Percentiles rank a stretch among this genome's conserved stretches.
Evolutionary conservation across 2,113 vertebrate species (phyloP).

Genomic region (Ageneiosus marmoratus): DNA sequence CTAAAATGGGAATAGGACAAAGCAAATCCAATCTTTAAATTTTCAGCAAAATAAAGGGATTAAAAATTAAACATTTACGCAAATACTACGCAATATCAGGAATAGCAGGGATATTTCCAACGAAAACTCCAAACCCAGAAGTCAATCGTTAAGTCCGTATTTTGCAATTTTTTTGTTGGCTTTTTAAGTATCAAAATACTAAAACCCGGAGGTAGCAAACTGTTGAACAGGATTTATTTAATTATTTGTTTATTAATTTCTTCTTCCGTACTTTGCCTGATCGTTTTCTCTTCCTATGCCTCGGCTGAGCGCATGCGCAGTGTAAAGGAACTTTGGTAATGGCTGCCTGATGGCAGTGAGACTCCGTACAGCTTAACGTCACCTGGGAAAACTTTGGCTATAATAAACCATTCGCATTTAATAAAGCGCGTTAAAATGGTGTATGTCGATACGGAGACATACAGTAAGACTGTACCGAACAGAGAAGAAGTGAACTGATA

Average conservation of each 20-base stretch:
- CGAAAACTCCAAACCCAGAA: too few species aligned
- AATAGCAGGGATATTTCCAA: too few species aligned
- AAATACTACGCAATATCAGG: too few species aligned
- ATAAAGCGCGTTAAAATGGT: conserved; percentile 71
- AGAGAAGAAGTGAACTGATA: conserved; percentile 57
- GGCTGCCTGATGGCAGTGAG: conserved; percentile 66
- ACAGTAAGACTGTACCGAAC: conserved; percentile 58
- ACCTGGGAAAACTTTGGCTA: conserved; percentile 51
- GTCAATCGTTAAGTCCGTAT: too few species aligned
- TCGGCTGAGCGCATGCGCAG: conserved; percentile 61
- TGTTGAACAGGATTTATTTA: too few species aligned
- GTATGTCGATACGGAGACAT: conserved; percentile 63
- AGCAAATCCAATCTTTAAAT: too few species aligned
- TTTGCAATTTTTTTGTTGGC: too few species aligned
- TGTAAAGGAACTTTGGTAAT: conserved; percentile 57
- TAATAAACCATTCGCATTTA: conserved; percentile 59
- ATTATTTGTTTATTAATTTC: not conserved
- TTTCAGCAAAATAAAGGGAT: too few species aligned
- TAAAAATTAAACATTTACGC: too few species aligned
- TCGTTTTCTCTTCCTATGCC: not conserved
- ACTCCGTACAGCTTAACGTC: conserved; percentile 58
- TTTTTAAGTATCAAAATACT: too few species aligned
- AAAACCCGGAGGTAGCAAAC: too few species aligned
- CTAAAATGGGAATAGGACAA: too few species aligned
- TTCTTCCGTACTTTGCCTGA: not conserved